Conservation (phyloP, 2,797 vertebrate genomes). For the Tragopan temminckii region DNA sequence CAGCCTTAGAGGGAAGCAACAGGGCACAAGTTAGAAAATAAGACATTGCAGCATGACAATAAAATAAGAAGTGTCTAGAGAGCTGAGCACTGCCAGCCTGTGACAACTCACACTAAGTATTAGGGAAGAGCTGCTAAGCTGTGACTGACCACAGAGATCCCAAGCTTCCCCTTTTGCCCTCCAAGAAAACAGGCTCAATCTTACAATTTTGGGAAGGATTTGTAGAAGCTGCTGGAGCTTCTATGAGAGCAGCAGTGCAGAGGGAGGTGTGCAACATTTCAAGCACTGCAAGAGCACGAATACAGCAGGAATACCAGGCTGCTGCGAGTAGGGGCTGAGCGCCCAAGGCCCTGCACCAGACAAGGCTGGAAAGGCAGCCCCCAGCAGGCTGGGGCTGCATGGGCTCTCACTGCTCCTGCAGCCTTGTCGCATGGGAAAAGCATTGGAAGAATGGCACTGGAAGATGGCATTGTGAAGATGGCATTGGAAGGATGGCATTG, state of each 20-base stretch:
- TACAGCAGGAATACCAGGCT: background rate
- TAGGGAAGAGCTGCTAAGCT: background rate
- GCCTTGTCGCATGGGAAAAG: background rate
- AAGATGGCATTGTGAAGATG: background rate
- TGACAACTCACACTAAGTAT: fast-evolving
- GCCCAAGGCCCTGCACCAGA: background rate
- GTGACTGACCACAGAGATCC: fast-evolving
- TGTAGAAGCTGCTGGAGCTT: background rate
- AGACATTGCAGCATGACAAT: fast-evolving
- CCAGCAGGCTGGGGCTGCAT: fast-evolving
- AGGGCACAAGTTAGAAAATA: background rate
- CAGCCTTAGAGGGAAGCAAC: background rate
- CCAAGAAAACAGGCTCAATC: background rate
- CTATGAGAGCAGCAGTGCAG: background rate
- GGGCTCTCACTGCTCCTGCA: fast-evolving
- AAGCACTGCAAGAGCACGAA: fast-evolving
- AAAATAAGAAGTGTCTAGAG: background rate
- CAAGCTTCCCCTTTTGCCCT: fast-evolving
- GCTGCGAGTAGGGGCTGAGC: background rate
- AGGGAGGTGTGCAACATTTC: background rate
- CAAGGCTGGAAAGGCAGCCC: background rate
- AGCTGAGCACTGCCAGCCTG: fast-evolving
- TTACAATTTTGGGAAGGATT: background rate
- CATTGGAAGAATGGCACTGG: background rate
- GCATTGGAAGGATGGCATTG: too few species aligned